Conservation (phyloP, 2,888 invertebrate species). For the Phorcus lineatus region DNA sequence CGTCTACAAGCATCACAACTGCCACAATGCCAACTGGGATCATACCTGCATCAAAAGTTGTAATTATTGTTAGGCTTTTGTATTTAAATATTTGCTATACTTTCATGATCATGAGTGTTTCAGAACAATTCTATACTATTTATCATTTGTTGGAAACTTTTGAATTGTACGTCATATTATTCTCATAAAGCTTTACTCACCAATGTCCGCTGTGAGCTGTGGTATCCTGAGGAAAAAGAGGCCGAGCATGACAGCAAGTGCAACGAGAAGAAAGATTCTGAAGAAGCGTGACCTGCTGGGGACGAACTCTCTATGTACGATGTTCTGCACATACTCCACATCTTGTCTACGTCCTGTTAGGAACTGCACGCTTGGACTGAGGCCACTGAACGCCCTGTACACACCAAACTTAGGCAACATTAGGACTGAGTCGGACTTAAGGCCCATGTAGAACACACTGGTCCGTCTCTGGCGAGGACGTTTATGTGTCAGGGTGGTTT, state of each 20-base stretch:
- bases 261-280: slow-evolving; percentile 5
- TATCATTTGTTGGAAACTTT: too few species aligned
- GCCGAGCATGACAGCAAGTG: background rate
- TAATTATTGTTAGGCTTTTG: too few species aligned
- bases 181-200: background rate
- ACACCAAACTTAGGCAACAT: background rate
- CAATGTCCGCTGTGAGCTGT: background rate
- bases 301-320: slow-evolving; percentile 1
- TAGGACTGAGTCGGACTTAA: background rate
- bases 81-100: too few species aligned
- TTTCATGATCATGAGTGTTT: too few species aligned
- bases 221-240: background rate
- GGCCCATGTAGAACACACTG: background rate
- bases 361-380: background rate
- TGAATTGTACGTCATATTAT: too few species aligned
- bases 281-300: slow-evolving; percentile 11
- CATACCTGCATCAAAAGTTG: background rate
- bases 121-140: too few species aligned
- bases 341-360: background rate
- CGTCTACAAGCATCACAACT: background rate
- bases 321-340: background rate
- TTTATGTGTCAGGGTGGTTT: background rate
- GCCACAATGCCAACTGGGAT: background rate
- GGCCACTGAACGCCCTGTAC: background rate
- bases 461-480: background rate